Base-by-base conservation (phyloP, 2,888 invertebrate species). In the Leptodirus hochenwartii region DNA sequence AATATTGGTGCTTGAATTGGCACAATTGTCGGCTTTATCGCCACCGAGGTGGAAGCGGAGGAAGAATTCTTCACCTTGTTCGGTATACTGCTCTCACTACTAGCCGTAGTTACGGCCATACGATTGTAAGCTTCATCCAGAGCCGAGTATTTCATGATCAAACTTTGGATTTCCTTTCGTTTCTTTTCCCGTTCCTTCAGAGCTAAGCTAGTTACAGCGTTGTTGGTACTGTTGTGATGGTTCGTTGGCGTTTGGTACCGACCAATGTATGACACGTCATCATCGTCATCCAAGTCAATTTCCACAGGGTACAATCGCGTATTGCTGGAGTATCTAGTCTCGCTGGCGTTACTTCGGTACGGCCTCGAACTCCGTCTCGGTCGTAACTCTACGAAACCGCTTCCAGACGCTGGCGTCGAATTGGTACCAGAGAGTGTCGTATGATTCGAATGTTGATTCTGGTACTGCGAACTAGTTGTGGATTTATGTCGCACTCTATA, bases 61-160 rank as follows among this genome's bases (percentile, higher is more conserved):
- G 27, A 8, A 8, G n/a, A 20, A 8, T 20, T n/a, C n/a, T 8
- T 20, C 6, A n/a, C 20, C 6, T 6, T 20, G 20, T n/a, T 6
- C 20, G n/a, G n/a, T 20, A n/a, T 8, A 20, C 6, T 20, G 6
- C 8, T 20, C 8, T 20, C 20, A 20, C 20, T 20, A 20, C 20
- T 20, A 8, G n/a, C 8, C 20, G 20, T 8, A 20, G 20, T 6
- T 20, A 54, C 40, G 51, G 50, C 29, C 56, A 54, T 38, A 33
- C 42, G 42, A 50, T 55, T 69, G 51, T 73, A 75, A 33, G 67
- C 67, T 45, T 78, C 77, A 43, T 79, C 79, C 39, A 81, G 58
- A 25, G 77, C 78, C 16, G 79, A 73, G 51, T 84, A 84, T 51
- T 82, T 84, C 62, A 75, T 65, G 36, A 82, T 80, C 34, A 85